Evolutionary conservation across 2,113 vertebrate species (phyloP).

Genomic region (Himantopus leucocephalus): DNA sequence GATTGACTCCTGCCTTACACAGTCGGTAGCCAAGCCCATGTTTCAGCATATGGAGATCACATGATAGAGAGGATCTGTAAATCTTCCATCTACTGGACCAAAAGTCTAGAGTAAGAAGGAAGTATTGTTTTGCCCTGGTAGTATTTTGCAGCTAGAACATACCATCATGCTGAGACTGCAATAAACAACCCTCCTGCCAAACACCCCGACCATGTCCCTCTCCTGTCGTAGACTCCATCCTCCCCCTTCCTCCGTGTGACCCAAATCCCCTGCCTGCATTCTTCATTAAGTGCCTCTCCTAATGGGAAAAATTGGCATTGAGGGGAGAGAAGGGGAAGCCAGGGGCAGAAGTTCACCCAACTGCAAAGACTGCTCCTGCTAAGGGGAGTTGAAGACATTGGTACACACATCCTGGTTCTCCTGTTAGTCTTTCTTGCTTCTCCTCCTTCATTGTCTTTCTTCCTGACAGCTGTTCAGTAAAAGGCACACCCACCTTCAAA

Average conservation of each 20-base stretch:
- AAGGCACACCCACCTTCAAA: neutral
- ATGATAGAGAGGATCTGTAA: neutral
- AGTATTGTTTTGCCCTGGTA: neutral
- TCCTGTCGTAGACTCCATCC: fast-evolving
- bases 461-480: neutral
- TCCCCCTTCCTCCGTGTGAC: neutral
- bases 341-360: neutral
- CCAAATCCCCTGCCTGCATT: neutral
- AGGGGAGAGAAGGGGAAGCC: neutral
- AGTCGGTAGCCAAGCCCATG: neutral
- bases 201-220: neutral
- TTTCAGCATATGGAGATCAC: neutral
- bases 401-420: neutral
- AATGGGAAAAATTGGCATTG: neutral
- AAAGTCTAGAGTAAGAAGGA: neutral
- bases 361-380: neutral
- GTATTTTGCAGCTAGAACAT: neutral
- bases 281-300: neutral
- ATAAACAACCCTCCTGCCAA: neutral
- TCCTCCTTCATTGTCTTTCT: neutral
- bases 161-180: neutral
- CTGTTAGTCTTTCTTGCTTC: neutral
- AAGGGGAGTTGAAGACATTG: neutral
- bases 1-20: neutral
- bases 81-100: neutral